Base-by-base conservation (phyloP, 2,113 vertebrate genomes). In the Prochilodus magdalenae region DNA sequence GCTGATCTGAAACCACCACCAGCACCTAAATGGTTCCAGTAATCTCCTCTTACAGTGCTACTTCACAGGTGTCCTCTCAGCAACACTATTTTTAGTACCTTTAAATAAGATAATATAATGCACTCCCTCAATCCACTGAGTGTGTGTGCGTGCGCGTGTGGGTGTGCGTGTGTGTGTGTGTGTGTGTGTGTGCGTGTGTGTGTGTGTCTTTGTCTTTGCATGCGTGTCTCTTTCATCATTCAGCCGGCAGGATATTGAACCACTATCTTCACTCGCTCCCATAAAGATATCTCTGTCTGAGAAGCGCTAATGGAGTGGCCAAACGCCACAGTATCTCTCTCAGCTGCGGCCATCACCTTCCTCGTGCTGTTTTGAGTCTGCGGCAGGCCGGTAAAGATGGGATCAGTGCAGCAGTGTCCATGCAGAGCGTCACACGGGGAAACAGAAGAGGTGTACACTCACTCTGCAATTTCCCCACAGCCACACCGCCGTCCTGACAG, bases 11-110 rank as follows among this genome's bases (percentile, higher is more conserved):
- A 15, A 77, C 36, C 66, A 62, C 51, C 49, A 24, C 55, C 40
- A 40, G 49, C 47, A 76, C 40, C 40, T 51, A 53, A 53, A 77
- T 57, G 33, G 14, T 67, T 77, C 26, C 14, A 57, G 83, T 66
- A 73, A 77, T 79, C 33, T 81, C 57, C 26, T 51, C 49, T 60
- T 67, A 73, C 5, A n/a, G 71, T 20, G 57, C 78, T 69, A 53
- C 36, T 71, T 51, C 24, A 80, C 79, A 84, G 72, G 51, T 72
- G 74, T 81, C 79, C 40, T 81, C 83, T 84, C 73, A 73, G 83
- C 73, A 47, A 15, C 69, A 65, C 33, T 85, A 85, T 85, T 85
- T 85, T 81, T 85, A 85, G 83, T 65, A 73, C 55, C 47, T 77
- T 80, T 60, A 70, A 77, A 86, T 83, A 80, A 76, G 66, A 72